phyloP scores from a whole-genome alignment of 2,113 vertebrate species.

The Spheniscus mendiculus region DNA sequence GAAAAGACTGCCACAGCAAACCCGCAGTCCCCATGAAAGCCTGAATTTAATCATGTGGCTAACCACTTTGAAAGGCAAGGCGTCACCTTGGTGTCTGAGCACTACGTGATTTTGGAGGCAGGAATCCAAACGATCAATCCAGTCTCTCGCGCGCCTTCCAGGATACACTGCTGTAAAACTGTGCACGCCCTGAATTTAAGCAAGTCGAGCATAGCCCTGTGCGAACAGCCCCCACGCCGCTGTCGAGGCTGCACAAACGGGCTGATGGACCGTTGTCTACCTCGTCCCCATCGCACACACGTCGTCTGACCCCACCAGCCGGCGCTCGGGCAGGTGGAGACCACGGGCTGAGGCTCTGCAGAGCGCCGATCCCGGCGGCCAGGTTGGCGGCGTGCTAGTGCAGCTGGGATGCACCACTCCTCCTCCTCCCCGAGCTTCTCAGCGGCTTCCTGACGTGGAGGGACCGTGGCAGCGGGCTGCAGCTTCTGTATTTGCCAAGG shows the following conservation, averaged over 20 bases:
- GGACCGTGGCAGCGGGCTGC: not conserved
- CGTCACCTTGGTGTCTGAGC: not conserved
- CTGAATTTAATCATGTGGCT: not conserved
- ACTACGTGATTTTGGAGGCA: not conserved
- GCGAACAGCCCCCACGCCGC: accelerated
- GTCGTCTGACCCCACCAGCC: accelerated
- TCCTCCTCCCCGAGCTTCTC: not conserved
- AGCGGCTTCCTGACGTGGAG: accelerated
- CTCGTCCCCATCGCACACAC: accelerated
- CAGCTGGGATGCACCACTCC: not conserved
- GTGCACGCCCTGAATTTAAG: accelerated
- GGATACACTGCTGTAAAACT: not conserved
- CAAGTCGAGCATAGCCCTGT: not conserved
- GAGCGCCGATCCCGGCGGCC: accelerated
- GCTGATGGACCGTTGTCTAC: not conserved
- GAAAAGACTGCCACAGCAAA: not conserved
- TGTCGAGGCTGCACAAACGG: accelerated
- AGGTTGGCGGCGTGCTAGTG: not conserved
- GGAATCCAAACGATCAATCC: not conserved
- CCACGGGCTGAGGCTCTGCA: accelerated
- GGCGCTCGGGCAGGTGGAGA: accelerated
- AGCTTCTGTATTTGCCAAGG: not conserved
- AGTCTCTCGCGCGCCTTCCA: not conserved
- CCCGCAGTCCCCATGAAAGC: not conserved
- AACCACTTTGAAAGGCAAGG: not conserved